Percentiles rank a stretch among this genome's conserved stretches.
Evolutionary conservation across 2,888 invertebrate species (phyloP).

Genomic region (Hipparchia semele): DNA sequence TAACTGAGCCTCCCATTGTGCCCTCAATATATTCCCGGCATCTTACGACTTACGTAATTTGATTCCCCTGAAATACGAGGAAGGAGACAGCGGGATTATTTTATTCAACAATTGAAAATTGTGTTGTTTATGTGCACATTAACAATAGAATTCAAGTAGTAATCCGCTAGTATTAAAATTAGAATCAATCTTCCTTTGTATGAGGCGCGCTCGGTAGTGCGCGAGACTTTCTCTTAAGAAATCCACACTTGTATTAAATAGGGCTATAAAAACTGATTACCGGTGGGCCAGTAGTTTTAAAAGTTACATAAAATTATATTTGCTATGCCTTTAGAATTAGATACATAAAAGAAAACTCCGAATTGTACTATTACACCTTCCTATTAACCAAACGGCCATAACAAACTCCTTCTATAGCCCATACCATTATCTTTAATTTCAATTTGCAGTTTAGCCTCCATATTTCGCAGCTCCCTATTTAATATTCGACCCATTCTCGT

Average conservation of each 20-base stretch:
- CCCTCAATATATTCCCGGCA: slow-evolving; percentile 63
- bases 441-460: slow-evolving; percentile 40
- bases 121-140: not conserved
- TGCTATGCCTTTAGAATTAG: not conserved
- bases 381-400: slow-evolving; percentile 1
- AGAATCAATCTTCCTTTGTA: too few species aligned
- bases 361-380: not conserved
- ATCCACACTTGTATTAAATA: too few species aligned
- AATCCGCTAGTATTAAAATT: too few species aligned
- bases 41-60: slow-evolving; percentile 62
- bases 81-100: slow-evolving; percentile 52
- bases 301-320: too few species aligned
- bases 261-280: too few species aligned
- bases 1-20: slow-evolving; percentile 56
- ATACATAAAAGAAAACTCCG: not conserved
- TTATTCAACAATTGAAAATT: not conserved
- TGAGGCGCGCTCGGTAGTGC: too few species aligned
- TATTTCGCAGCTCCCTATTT: slow-evolving; percentile 30
- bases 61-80: slow-evolving; percentile 69
- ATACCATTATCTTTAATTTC: slow-evolving; percentile 36
- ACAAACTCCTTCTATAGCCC: slow-evolving; percentile 7
- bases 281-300: too few species aligned
- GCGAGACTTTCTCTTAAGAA: too few species aligned
- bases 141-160: not conserved
- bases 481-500: slow-evolving; percentile 40